A percentile compares a stretch with the other conserved stretches of the same genome.
Conservation (phyloP, 2,113 vertebrate genomes). For the Pteruthius melanotis region DNA sequence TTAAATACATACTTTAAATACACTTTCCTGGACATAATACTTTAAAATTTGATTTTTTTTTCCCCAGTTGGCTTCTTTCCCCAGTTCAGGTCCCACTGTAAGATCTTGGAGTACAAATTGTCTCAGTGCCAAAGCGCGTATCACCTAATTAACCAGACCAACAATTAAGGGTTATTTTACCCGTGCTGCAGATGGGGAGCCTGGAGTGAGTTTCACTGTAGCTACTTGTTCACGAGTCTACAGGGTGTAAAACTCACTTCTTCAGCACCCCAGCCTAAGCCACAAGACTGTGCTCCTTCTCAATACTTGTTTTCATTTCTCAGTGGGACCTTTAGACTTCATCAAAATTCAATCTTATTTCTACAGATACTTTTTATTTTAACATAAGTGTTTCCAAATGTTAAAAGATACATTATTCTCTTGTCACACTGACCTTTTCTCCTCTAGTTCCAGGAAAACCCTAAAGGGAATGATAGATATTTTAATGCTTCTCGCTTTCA, state of each 20-base stretch:
- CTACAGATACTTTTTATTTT: neutral
- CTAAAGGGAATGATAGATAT: slow-evolving; percentile 72
- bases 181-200: neutral
- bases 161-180: neutral
- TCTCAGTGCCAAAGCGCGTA: neutral
- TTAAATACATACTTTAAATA: neutral
- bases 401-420: neutral
- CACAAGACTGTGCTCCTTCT: neutral
- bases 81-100: neutral
- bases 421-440: slow-evolving; percentile 86
- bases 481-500: slow-evolving; percentile 8
- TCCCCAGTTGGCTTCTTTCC: neutral
- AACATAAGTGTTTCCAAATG: neutral
- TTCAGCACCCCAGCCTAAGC: neutral
- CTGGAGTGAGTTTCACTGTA: neutral
- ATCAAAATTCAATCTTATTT: neutral
- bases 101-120: neutral
- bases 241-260: neutral
- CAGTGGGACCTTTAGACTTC: neutral
- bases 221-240: neutral
- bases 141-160: neutral
- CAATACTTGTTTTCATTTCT: neutral
- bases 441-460: slow-evolving; percentile 92
- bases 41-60: neutral
- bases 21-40: neutral